Conservation (phyloP, 2,888 invertebrate genomes). For the Lacanobia oleracea region DNA sequence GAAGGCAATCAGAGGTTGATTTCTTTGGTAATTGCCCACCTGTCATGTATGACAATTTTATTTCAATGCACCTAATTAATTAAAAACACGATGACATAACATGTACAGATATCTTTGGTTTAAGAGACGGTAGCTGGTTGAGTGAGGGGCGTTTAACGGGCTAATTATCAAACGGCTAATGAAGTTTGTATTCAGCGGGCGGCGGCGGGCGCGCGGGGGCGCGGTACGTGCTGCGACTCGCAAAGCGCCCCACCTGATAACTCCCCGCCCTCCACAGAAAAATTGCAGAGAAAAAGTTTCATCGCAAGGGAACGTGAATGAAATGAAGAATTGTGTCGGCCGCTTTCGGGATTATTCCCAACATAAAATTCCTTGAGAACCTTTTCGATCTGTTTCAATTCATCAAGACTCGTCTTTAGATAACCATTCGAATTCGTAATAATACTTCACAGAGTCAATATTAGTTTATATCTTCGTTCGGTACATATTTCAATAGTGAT, state of each 20-base stretch:
- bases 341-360: slow-evolving; percentile 89
- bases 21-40: background rate
- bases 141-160: slow-evolving; percentile 89
- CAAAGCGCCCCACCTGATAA: slow-evolving; percentile 89
- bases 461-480: slow-evolving; percentile 6
- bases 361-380: slow-evolving; percentile 86
- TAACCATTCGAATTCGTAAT: slow-evolving; percentile 35
- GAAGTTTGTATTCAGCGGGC: slow-evolving; percentile 91
- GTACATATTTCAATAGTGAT: background rate
- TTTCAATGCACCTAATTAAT: slow-evolving; percentile 21
- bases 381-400: slow-evolving; percentile 88
- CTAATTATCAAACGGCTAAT: slow-evolving; percentile 91
- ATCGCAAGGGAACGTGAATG: slow-evolving; percentile 90
- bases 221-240: slow-evolving; percentile 88
- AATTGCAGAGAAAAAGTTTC: slow-evolving; percentile 91
- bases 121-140: slow-evolving; percentile 81
- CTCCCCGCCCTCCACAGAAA: slow-evolving; percentile 89
- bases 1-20: background rate
- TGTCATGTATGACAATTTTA: slow-evolving; percentile 1
- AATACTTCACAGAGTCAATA: slow-evolving; percentile 11
- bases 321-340: slow-evolving; percentile 90
- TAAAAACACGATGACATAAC: slow-evolving; percentile 40
- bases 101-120: slow-evolving; percentile 73
- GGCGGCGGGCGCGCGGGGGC: slow-evolving; percentile 81
- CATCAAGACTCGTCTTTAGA: slow-evolving; percentile 78